Evolutionary conservation across 2,113 vertebrate genomes (phyloP), one percentile per base, ranked within the genome.

Genomic region (Macaca mulatta): DNA sequence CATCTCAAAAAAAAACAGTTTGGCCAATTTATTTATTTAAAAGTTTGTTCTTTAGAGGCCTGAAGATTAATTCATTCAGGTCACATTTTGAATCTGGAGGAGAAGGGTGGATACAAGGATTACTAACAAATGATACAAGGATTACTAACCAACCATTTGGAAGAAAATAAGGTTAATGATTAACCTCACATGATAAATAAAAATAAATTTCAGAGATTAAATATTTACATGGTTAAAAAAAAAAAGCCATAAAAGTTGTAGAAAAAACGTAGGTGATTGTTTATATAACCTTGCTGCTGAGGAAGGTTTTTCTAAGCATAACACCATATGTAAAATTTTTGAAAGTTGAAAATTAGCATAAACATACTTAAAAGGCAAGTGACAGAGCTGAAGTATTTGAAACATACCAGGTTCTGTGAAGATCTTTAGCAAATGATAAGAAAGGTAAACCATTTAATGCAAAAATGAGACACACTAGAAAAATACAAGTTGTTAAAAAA

Each of bases 121-220:
- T 92, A 88, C 89, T 95, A 59, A 93, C 70, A 43, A 43, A 43
- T 43, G 77, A 35, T 45, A n/a, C 70, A 55, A 72, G 61, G 48
- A 61, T 96, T 92, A 88, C 89, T 95, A 59, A 93, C 70, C 96
- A 96, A 94, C 89, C 45, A 77, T 92, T 84, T 92, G 75, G 80
- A 93, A 90, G 92, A 89, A 97, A 97, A 85, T 90, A 77, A 81
- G 88, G 81, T 97, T 97, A 97, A 98, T 94, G 77, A 93, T 96
- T 90, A 96, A 89, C 90, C 8, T 93, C 22, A 48, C 67, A 43
- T 18, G 77, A 32, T 69, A 87, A 90, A 94, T 52, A 75, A 83
- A 94, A 96, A 95, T 95, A 90, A 55, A 95, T 97, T 93, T 83
- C 90, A 52, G 84, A 96, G 97, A 96, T 97, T 97, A 98, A 98